phyloP scores from a whole-genome alignment of 1,140 invertebrate species.

The Oppia nitens region DNA sequence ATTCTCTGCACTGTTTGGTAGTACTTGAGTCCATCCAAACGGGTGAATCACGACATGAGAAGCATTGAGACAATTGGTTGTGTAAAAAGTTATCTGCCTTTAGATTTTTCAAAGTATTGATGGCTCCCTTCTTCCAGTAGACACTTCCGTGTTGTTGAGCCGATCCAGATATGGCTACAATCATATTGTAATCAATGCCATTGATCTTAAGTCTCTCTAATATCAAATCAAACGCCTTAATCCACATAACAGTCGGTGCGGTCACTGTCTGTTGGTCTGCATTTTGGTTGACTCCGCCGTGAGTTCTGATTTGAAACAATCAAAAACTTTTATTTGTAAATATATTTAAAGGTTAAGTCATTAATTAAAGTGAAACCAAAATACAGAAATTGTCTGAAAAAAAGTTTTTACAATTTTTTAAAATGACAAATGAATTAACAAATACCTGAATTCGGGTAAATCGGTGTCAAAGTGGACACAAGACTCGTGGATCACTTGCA shows the following conservation, averaged over 20 bases:
- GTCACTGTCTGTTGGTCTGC: slow-evolving; percentile 45
- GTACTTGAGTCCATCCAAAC: slow-evolving; percentile 96
- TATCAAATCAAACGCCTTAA: slow-evolving; percentile 81
- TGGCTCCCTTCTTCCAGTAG: slow-evolving; percentile 67
- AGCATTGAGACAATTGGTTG: slow-evolving; percentile 50
- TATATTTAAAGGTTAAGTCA: not conserved
- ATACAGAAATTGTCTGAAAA: not conserved
- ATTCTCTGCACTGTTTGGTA: slow-evolving; percentile 48
- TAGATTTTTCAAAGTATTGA: slow-evolving; percentile 42
- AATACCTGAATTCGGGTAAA: slow-evolving; percentile 71
- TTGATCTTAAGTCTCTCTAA: slow-evolving; percentile 55
- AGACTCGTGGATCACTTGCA: slow-evolving; percentile 54
- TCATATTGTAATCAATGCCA: slow-evolving; percentile 60
- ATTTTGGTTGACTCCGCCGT: slow-evolving; percentile 52
- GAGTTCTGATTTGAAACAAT: slow-evolving; percentile 40
- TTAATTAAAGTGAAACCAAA: not conserved
- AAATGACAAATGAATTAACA: slow-evolving; percentile 6
- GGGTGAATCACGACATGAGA: slow-evolving; percentile 63
- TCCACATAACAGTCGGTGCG: slow-evolving; percentile 76
- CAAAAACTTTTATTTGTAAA: not conserved
- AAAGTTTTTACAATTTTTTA: slow-evolving; percentile 3
- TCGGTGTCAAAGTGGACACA: slow-evolving; percentile 74
- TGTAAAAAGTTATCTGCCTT: slow-evolving; percentile 58
- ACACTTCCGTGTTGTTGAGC: slow-evolving; percentile 92
- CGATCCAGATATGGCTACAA: slow-evolving; percentile 67